Evolutionary conservation across 2,113 vertebrate genomes (phyloP).

Genomic region (Zapornia atra): DNA sequence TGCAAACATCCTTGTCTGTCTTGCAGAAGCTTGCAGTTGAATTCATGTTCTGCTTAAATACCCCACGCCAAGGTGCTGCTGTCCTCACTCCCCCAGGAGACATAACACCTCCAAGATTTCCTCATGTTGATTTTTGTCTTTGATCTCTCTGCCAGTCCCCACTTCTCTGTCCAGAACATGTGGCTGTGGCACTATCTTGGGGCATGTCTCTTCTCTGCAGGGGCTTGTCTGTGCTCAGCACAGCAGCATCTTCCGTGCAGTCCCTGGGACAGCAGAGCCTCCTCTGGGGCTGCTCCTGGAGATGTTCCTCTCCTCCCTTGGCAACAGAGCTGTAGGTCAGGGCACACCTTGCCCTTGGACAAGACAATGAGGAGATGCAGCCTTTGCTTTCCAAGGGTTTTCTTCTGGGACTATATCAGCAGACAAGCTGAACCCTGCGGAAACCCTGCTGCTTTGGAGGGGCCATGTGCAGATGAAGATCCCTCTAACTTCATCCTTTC

Average conservation of each 20-base stretch:
- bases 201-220: background rate
- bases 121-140: background rate
- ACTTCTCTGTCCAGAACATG: background rate
- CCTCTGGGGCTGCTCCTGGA: background rate
- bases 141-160: background rate
- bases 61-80: background rate
- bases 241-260: accelerated
- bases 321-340: background rate
- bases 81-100: background rate
- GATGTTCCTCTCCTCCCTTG: background rate
- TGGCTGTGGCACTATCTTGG: accelerated
- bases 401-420: background rate
- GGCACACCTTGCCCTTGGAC: background rate
- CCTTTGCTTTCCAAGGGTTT: accelerated
- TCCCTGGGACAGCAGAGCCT: background rate
- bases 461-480: background rate
- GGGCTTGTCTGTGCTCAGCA: background rate
- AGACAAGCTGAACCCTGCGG: background rate
- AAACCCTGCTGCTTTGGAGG: background rate
- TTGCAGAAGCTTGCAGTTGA: background rate
- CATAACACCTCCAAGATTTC: background rate
- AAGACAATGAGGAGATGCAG: background rate
- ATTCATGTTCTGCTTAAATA: background rate
- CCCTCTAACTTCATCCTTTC: background rate
- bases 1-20: background rate